A percentile compares a stretch with the other conserved stretches of the same genome.
Evolutionary conservation across 23 tunicate species (phyloP).

Genomic region (Styela plicata): DNA sequence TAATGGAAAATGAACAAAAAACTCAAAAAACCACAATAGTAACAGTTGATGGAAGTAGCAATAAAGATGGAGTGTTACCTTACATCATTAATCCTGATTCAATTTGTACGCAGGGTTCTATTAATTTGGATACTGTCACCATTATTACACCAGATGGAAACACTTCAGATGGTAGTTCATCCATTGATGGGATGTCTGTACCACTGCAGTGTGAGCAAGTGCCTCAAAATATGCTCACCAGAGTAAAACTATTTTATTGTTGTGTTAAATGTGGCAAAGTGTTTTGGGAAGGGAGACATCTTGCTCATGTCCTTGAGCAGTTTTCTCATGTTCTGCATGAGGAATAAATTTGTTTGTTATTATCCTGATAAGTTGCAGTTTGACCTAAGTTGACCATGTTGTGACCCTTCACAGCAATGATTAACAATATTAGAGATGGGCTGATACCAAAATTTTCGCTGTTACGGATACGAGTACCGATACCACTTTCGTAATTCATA

Average conservation of each 20-base stretch:
- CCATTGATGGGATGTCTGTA: not conserved
- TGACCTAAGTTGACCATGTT: too few relatives aligned
- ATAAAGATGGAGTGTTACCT: slow-evolving; percentile 5
- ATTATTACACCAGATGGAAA: slow-evolving; percentile 31
- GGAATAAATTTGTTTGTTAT: too few relatives aligned
- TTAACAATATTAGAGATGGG: too few relatives aligned
- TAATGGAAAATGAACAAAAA: not conserved
- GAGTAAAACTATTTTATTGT: slow-evolving; percentile 52
- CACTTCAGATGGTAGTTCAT: not conserved
- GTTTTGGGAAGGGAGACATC: slow-evolving; percentile 79
- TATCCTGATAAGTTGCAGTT: too few relatives aligned
- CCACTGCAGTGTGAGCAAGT: slow-evolving; percentile 47
- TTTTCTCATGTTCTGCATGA: slow-evolving; percentile 24
- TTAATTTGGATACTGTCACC: slow-evolving; percentile 30
- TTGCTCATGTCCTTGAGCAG: slow-evolving; percentile 54
- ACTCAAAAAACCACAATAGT: not conserved
- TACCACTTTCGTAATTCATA: too few relatives aligned
- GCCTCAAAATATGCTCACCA: slow-evolving; percentile 42
- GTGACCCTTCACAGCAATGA: too few relatives aligned
- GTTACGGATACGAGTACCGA: too few relatives aligned
- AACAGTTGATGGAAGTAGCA: not conserved
- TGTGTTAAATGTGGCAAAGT: slow-evolving; percentile 81
- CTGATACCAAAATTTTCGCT: too few relatives aligned
- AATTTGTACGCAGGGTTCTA: slow-evolving; percentile 32
- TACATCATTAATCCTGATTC: slow-evolving; percentile 52